Evolutionary conservation across 2,888 invertebrate species (phyloP), one percentile per base, ranked within the genome.

Genomic region (Agonopterix alstromeriana): DNA sequence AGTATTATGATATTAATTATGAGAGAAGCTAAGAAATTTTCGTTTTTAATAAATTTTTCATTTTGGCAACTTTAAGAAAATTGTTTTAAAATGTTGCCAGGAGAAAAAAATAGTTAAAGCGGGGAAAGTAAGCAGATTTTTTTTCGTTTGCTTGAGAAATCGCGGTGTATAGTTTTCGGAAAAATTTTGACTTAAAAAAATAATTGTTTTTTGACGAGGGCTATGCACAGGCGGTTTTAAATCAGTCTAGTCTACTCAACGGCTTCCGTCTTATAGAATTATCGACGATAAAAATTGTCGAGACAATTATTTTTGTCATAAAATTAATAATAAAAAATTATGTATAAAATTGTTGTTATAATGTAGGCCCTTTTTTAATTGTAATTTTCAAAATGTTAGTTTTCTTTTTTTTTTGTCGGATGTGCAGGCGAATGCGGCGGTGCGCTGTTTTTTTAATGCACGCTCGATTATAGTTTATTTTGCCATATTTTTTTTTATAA

Each of bases 401-500:
- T 36, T 12, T 47, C 43, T 43, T 35, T 50, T 48, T n/a, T 48
- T 43, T 51, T 35, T 40, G 9, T 41, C 43, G 17, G 36, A 44
- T 35, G 11, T 43, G 41, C 38, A 48, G 52, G 50, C 46, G 52
- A 56, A 53, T 51, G 55, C 54, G 61, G 65, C 60, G 63, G 53
- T 48, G 61, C 60, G 66, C 65, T 60, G 60, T 53, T 57, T 58
- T 62, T 69, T 54, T 53, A 53, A 63, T 65, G 73, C 81, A 80
- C 82, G 82, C 81, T 78, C 76, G 59, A 59, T 77, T 71, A 60
- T 47, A 55, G 68, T 77, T 79, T 77, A 70, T 71, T 81, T 81
- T 75, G 81, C 81, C 75, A 79, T 81, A 76, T 77, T 80, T 83
- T 47, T 36, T 71, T 83, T 80, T 82, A 78, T 83, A 82, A 77